Evolutionary conservation across 2,888 invertebrate genomes (phyloP), one percentile per base, ranked within the genome.

Genomic region (Ormyrus thymus): DNA sequence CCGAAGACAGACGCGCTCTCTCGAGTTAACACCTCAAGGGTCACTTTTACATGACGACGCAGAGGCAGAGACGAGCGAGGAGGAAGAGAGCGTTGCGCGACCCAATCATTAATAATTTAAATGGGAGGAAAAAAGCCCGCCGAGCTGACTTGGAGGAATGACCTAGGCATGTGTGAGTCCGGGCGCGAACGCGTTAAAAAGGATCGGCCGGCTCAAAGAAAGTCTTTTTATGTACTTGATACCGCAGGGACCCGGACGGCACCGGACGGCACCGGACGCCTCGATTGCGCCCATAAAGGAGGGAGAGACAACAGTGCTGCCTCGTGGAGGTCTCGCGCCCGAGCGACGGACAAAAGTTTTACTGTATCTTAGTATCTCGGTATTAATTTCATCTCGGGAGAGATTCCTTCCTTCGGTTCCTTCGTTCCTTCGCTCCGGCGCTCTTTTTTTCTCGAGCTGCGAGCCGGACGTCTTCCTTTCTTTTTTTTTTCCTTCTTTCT

Each of bases 61-160:
- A 11, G 45, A 29, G 3, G 29, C 61, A 58, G 29, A 58, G 29
- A n/a, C n/a, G 59, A 59, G 43, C 13, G 56, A 13, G 55, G 29
- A 45, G 51, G 7, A 6, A 51, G 62, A 46, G 3, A 7, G 8
- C 55, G 10, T 51, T 66, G 51, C 58, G 71, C 72, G 58, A 55
- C 56, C 74, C 53, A 76, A 76, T 79, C 76, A 76, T 76, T 76
- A 79, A 76, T 79, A 79, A 76, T 76, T 76, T 76, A 79, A 79
- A 79, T 76, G 66, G 65, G 66, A 76, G 61, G 64, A 61, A 69
- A 70, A 71, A 71, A 70, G 75, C 29, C 29, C 4, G 29, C 51
- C 7, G 58, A 46, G 59, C 62, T 72, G 59, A 75, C 75, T 66
- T 75, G 62, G 76, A 72, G 72, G 79, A 76, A 79, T 76, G 76